Evolutionary conservation across 2,888 invertebrate species (phyloP), one percentile per base, ranked within the genome.

Genomic region (Holacanthella duospinosa): DNA sequence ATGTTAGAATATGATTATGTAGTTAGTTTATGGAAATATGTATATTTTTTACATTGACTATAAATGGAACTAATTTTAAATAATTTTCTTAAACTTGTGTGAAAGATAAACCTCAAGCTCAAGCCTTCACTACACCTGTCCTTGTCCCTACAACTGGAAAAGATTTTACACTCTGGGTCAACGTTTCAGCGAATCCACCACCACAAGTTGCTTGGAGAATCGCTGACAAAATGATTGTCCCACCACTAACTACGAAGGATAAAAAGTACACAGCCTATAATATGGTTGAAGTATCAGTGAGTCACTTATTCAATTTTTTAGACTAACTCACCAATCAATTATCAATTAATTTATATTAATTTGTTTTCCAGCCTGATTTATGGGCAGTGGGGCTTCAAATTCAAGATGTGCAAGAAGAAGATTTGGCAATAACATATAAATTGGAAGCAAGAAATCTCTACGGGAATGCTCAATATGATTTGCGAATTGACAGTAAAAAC

Each of bases 181-280:
- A 72, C 61, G 66, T 72, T 43, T 71, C 72, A 25, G 54, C 69
- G 19, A 61, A 71, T 66, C 72, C 72, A 54, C 63, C 57, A 60
- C 72, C 72, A 27, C 25, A 53, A 19, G 64, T 68, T 36, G 19
- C 21, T 3, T 72, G 72, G 72, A 57, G 19, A 6, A 64, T 70
- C 43, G 68, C 64, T 55, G 62, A 36, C 9, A 60, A 4, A 28
- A 55, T 21, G 27, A 24, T 27, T n/a, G 9, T 6, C n/a, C 25
- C 6, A 44, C 62, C 27, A 12, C 60, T 4, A 62, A 28, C 57
- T 28, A 6, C 54, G n/a, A n/a, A 12, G 28, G 55, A 48, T 4
- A 48, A 21, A 9, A 48, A 48, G 21, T 48, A 48, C 48, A 48
- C 19, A 4, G 21, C 21, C 19, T 21, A 36, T 21, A 48, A 4